These are phyloP conservation scores for Steatocranus sp. DNA, from an alignment of 2,797 vertebrate genomes.

Conservation along the genomic window DNA sequence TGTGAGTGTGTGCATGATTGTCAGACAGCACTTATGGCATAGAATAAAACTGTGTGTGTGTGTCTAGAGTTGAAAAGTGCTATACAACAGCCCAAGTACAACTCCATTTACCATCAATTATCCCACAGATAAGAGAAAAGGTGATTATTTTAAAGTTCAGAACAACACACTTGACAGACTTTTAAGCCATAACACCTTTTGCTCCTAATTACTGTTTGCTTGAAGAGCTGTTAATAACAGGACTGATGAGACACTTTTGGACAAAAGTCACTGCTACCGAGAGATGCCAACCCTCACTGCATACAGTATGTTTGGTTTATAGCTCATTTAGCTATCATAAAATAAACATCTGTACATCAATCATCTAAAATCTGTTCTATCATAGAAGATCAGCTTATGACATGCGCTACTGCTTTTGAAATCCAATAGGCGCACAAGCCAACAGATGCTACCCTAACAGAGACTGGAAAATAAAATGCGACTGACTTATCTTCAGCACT, in stretches of 20 bases:
- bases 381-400: slow-evolving; percentile 28
- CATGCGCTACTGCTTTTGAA: slow-evolving; percentile 46
- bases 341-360: slow-evolving; percentile 37
- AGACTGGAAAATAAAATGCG: slow-evolving; percentile 47
- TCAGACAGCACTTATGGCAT: neutral
- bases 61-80: neutral
- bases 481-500: slow-evolving; percentile 30
- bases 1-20: rapidly evolving
- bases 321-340: slow-evolving; percentile 1
- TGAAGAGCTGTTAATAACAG: slow-evolving; percentile 8
- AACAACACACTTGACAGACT: neutral
- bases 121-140: slow-evolving; percentile 3
- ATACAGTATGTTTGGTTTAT: neutral
- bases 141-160: slow-evolving; percentile 9
- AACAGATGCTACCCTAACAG: slow-evolving; percentile 57
- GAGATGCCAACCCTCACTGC: neutral
- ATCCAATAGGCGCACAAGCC: slow-evolving; percentile 35
- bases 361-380: slow-evolving; percentile 11
- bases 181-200: slow-evolving; percentile 3
- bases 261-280: slow-evolving; percentile 31
- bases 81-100: neutral
- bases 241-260: neutral
- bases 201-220: slow-evolving; percentile 16
- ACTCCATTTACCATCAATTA: neutral
- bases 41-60: neutral